phyloP scores from a whole-genome alignment of 2,888 invertebrate genomes.

The Amphimallon solstitiale region DNA sequence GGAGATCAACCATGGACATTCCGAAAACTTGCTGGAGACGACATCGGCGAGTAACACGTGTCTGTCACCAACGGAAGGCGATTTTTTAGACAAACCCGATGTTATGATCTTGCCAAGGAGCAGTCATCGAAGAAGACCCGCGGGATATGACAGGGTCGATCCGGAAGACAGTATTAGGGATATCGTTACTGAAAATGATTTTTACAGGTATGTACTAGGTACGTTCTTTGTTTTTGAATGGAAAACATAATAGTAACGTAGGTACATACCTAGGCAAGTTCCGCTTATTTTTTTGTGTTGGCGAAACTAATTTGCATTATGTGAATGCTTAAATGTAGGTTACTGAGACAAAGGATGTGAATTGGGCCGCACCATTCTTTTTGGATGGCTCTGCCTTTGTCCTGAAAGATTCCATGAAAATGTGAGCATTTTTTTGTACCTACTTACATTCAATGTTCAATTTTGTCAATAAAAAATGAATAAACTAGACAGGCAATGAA shows the following conservation, averaged over 20 bases:
- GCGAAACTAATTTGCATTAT: constrained; percentile 5
- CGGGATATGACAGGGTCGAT: constrained; percentile 67
- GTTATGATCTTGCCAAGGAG: constrained; percentile 50
- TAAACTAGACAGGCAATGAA: no score
- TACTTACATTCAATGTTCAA: no score
- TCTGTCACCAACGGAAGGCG: constrained; percentile 56
- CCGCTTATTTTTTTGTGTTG: constrained; percentile 27
- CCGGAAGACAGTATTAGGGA: constrained; percentile 73
- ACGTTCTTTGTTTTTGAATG: no score
- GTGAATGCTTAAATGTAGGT: constrained; percentile 14
- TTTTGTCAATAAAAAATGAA: no score
- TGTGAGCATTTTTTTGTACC: no score
- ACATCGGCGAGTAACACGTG: constrained; percentile 45
- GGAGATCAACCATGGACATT: constrained; percentile 64
- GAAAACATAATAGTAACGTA: no score
- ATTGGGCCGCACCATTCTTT: constrained; percentile 8
- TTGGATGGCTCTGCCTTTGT: background rate
- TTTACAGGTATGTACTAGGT: constrained; percentile 65
- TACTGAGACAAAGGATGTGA: constrained; percentile 21
- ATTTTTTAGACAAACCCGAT: constrained; percentile 58
- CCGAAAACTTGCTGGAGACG: constrained; percentile 61
- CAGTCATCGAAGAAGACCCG: constrained; percentile 54
- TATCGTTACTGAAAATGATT: constrained; percentile 72
- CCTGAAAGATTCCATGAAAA: no score
- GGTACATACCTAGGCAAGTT: no score